Percentiles rank a stretch among this genome's conserved stretches.
phyloP scores from a whole-genome alignment of 2,797 vertebrate species.

The Acomys russatus region DNA sequence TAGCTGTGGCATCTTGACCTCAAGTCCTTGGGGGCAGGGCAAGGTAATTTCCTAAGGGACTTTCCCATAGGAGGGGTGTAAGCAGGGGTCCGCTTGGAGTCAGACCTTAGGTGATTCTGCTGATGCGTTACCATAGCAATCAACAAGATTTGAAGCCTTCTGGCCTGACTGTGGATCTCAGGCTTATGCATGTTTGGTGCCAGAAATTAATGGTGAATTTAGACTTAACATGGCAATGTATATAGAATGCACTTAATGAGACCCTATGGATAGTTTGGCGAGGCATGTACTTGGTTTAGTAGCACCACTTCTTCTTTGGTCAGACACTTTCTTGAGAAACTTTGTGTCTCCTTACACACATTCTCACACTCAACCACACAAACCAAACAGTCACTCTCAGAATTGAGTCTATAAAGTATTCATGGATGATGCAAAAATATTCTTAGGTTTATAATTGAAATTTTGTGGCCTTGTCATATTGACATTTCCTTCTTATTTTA shows the following conservation, averaged over 20 bases:
- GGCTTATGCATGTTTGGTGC: neutral
- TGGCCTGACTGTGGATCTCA: neutral
- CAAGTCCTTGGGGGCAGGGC: neutral
- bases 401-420: no score
- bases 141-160: neutral
- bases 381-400: no score
- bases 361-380: neutral
- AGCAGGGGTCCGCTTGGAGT: neutral
- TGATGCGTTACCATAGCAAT: neutral
- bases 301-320: neutral
- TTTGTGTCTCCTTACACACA: neutral
- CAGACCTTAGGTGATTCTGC: neutral
- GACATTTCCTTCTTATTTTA: neutral
- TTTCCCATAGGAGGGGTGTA: neutral
- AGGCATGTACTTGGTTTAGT: neutral
- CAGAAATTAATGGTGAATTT: neutral
- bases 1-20: neutral
- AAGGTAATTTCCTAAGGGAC: neutral
- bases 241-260: neutral
- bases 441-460: neutral
- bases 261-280: fast-evolving
- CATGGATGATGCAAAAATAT: no score
- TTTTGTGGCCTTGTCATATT: neutral
- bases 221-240: neutral
- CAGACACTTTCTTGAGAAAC: neutral